Evolutionary conservation across 2,888 invertebrate genomes (phyloP).

Genomic region (Orchestes rusci): DNA sequence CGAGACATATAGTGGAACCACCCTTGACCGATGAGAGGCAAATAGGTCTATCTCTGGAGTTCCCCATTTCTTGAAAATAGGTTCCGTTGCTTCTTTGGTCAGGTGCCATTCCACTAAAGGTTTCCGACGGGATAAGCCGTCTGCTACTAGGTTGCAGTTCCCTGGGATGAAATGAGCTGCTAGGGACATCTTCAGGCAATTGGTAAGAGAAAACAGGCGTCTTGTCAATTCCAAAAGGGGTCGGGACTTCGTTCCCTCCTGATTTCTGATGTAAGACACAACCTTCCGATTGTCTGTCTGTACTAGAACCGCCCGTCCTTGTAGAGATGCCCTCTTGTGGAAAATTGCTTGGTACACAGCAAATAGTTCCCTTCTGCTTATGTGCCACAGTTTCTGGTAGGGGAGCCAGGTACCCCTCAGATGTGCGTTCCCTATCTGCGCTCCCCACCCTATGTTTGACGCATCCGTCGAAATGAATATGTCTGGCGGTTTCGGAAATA

Average conservation of each 20-base stretch:
- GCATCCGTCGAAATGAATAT: neutral
- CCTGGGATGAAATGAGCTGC: neutral
- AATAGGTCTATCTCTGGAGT: conserved; percentile 25
- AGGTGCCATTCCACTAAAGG: neutral
- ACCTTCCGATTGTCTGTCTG: neutral
- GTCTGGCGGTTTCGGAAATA: too few species aligned
- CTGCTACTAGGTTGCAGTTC: neutral
- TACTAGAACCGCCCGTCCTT: neutral
- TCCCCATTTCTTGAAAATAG: conserved; percentile 15
- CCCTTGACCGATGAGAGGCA: conserved; percentile 11
- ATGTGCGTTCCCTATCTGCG: neutral
- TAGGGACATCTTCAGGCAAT: conserved; percentile 2
- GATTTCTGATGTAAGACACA: neutral
- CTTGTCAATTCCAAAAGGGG: neutral
- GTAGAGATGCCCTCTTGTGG: neutral
- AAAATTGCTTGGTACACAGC: neutral
- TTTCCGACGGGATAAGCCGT: neutral
- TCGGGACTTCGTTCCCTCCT: neutral
- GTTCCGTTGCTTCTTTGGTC: neutral
- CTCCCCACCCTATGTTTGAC: neutral
- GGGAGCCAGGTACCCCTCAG: neutral
- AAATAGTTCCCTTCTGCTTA: neutral
- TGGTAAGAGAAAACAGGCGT: neutral
- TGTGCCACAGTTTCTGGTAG: neutral
- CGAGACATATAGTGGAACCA: conserved; percentile 21